Conservation (phyloP, 2,113 vertebrate species). For the Chaetura pelagica region DNA sequence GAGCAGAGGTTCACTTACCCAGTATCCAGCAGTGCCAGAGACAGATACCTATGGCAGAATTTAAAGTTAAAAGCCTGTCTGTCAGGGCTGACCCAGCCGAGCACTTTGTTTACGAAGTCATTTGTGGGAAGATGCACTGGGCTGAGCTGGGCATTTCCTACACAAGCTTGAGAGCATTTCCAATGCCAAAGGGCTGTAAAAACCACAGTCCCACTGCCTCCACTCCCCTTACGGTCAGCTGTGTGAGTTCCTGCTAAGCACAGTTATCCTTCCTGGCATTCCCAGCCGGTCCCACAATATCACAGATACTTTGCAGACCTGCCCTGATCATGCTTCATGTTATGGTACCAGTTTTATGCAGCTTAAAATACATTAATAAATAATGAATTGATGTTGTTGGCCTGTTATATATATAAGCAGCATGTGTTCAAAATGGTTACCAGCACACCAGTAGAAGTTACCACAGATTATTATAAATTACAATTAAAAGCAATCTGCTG, state of each 20-base stretch:
- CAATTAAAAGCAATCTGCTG: conserved; percentile 65
- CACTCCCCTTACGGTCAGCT: background rate
- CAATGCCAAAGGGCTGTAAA: background rate
- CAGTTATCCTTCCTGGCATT: background rate
- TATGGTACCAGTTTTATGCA: background rate
- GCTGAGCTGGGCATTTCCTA: background rate
- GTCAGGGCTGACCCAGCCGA: background rate
- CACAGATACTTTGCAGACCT: background rate
- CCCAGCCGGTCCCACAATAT: background rate
- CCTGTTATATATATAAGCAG: conserved; percentile 30
- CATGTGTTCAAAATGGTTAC: conserved; percentile 28
- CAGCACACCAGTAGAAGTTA: conserved; percentile 8
- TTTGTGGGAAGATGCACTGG: fast-evolving
- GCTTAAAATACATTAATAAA: conserved; percentile 34
- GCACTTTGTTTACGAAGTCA: background rate
- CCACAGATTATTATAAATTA: conserved; percentile 26
- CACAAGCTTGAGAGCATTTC: background rate
- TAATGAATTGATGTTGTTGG: conserved; percentile 13
- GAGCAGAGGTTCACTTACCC: background rate
- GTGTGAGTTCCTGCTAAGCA: background rate
- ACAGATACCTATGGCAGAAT: background rate
- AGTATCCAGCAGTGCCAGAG: background rate
- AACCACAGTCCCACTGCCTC: background rate
- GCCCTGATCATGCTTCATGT: background rate
- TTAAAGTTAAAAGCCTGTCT: background rate